Conservation (phyloP, 2,797 vertebrate genomes). For the Cephalopachus bancanus region DNA sequence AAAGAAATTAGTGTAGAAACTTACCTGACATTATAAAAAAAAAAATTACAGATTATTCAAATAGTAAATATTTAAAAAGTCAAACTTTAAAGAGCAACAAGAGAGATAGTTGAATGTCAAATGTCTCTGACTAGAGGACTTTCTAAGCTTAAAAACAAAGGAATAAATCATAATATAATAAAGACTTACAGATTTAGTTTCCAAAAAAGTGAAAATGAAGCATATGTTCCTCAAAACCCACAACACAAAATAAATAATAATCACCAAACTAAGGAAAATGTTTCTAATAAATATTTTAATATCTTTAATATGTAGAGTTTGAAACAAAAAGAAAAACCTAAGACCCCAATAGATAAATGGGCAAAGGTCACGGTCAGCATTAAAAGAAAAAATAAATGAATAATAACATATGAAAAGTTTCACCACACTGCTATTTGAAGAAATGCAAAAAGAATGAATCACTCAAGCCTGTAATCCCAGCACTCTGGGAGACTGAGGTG, state of each 20-base stretch:
- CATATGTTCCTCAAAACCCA: background rate
- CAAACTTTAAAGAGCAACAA: slow-evolving; percentile 43
- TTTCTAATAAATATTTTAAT: slow-evolving; percentile 39
- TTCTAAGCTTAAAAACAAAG: slow-evolving; percentile 43
- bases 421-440: slow-evolving; percentile 18
- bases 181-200: slow-evolving; percentile 5
- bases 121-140: background rate
- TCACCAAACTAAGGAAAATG: slow-evolving; percentile 41
- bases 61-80: background rate
- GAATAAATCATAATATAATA: background rate
- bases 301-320: slow-evolving; percentile 4
- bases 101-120: background rate
- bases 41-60: slow-evolving; percentile 57
- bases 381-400: slow-evolving; percentile 34
- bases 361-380: background rate
- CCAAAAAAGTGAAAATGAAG: slow-evolving; percentile 24
- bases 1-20: background rate
- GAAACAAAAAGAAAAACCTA: slow-evolving; percentile 31
- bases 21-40: slow-evolving; percentile 36
- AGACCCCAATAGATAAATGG: background rate
- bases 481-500: too few species aligned
- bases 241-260: background rate
- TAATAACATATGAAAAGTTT: background rate
- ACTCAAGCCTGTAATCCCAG: background rate
- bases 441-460: slow-evolving; percentile 40